These are phyloP conservation scores for Pimephales promelas DNA, from an alignment of 2,113 vertebrate species.

Conservation along the genomic window DNA sequence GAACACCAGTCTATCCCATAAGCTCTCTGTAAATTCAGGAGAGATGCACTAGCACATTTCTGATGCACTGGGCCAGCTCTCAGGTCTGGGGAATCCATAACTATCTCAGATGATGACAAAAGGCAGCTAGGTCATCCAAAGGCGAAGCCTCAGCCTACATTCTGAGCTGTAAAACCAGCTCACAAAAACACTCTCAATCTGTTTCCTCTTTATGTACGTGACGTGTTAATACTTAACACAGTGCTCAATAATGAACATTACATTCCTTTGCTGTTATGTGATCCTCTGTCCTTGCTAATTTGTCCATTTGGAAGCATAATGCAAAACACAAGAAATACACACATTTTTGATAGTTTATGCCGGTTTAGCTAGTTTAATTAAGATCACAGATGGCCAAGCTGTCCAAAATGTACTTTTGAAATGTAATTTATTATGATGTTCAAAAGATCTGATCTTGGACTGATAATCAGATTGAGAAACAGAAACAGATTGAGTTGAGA, in stretches of 20 bases:
- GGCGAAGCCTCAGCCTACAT: slow-evolving; percentile 40
- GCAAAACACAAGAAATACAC: slow-evolving; percentile 6
- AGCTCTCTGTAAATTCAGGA: slow-evolving; percentile 45
- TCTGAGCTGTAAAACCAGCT: slow-evolving; percentile 34
- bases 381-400: neutral
- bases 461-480: neutral
- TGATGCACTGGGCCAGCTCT: slow-evolving; percentile 29
- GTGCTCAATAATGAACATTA: slow-evolving; percentile 7
- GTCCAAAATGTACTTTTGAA: slow-evolving; percentile 10
- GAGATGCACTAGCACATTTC: slow-evolving; percentile 47
- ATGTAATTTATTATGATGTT: slow-evolving; percentile 25
- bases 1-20: slow-evolving; percentile 41
- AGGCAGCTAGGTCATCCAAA: slow-evolving; percentile 33
- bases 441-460: slow-evolving; percentile 35
- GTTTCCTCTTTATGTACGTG: slow-evolving; percentile 29
- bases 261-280: neutral
- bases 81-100: slow-evolving; percentile 55
- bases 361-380: slow-evolving; percentile 14
- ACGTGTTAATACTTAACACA: slow-evolving; percentile 24
- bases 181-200: slow-evolving; percentile 17
- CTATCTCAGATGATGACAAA: slow-evolving; percentile 53
- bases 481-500: slow-evolving; percentile 16
- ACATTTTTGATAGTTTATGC: neutral
- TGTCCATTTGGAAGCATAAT: neutral
- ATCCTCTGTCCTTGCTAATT: neutral